A percentile compares a stretch with the other conserved stretches of the same genome.
phyloP scores from a whole-genome alignment of 2,888 invertebrate species.

The Chloromyia formosa region DNA sequence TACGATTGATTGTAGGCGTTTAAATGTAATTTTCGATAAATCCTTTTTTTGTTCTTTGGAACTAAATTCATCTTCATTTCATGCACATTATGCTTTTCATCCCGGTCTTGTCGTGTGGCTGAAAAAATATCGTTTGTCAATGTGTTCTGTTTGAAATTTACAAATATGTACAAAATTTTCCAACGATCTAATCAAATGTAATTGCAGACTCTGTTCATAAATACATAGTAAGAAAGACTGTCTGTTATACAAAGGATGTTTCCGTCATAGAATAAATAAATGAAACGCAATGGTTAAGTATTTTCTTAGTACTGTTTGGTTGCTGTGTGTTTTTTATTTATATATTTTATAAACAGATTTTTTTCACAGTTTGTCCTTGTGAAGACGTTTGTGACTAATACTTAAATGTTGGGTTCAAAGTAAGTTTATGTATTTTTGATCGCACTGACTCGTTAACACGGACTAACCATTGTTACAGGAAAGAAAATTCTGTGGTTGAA shows the following conservation, averaged over 20 bases:
- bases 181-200: conserved; percentile 2
- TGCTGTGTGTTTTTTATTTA: background rate
- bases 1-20: too few relatives aligned
- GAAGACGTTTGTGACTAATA: background rate
- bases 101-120: too few relatives aligned
- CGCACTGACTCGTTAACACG: too few relatives aligned
- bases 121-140: background rate
- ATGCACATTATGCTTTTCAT: conserved; percentile 17
- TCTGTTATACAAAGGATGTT: conserved; percentile 1
- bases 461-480: too few relatives aligned
- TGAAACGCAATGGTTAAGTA: conserved; percentile 13
- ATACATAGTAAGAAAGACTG: background rate
- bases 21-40: too few relatives aligned
- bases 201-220: conserved; percentile 36
- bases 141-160: background rate
- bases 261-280: background rate
- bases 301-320: background rate
- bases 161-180: background rate
- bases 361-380: conserved; percentile 18
- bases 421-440: too few relatives aligned
- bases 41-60: too few relatives aligned
- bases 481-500: too few relatives aligned
- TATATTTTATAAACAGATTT: background rate
- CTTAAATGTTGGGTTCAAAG: background rate
- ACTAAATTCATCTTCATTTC: too few relatives aligned